Base-by-base conservation (phyloP, 2,888 invertebrate genomes). In the Lithophane semibrunnea region DNA sequence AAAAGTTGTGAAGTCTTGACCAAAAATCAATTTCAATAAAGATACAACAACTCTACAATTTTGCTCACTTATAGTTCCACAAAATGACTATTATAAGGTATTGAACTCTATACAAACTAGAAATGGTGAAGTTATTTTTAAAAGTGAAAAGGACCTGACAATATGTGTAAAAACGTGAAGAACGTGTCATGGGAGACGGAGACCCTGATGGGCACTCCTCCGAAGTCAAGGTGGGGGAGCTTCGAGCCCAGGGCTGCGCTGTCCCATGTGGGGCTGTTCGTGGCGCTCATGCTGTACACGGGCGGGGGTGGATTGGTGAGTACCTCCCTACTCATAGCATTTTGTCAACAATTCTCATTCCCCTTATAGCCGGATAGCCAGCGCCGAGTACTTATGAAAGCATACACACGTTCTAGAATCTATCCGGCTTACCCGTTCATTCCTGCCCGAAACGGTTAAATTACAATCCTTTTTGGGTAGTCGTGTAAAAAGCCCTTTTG, bases 291-390 rank as follows among this genome's bases (percentile, higher is more conserved):
- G 97, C 95, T 98, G 77, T 98, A 98, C 91, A 98, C 98, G 0
- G 98, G 97, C 52, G 97, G 98, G 70, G 98, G 98, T 73, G 98
- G 98, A 87, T 94, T 98, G 97, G 98, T 98, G 96, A 97, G 98
- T 85, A 13, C n/a, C 10, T 16, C 21, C 1, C 0, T 37, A 70
- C 2, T 44, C 3, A 29, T 47, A 37, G 0, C 13, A 44, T 52
- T 42, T 60, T 80, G 16, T 49, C 2, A 21, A 47, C 0, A 49
- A 3, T 37, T 54, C 3, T 5, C 3, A 16, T 29, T 10, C 1
- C 4, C 18, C 8, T 18, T 1, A 10, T 9, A 24, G 4, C 3
- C 13, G n/a, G 37, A 49, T 56, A 24, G 21, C 60, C 21, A 52
- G n/a, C 10, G 47, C 37, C 8, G 37, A n/a, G 10, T 29, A 47